Conservation (phyloP, 2,113 vertebrate genomes). For the Chloebia gouldiae region DNA sequence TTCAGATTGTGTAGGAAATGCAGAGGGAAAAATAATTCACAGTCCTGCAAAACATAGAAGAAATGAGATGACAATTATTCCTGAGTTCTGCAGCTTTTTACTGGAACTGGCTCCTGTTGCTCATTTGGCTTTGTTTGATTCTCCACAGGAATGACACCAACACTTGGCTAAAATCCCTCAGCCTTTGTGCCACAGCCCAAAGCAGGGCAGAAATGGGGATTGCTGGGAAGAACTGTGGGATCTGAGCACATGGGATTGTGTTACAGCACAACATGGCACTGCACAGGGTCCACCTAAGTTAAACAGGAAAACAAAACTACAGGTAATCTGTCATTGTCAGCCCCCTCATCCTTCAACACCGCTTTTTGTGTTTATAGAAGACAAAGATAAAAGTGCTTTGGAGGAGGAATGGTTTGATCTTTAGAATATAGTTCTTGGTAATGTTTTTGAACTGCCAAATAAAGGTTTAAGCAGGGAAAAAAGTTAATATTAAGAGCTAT, state of each 20-base stretch:
- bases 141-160: not conserved
- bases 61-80: not conserved
- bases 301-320: conserved; percentile 52
- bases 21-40: not conserved
- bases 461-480: not conserved
- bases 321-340: conserved; percentile 66
- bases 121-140: not conserved
- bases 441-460: conserved; percentile 17
- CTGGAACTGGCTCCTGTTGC: not conserved
- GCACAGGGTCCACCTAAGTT: conserved; percentile 6
- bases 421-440: not conserved
- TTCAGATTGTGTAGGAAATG: not conserved
- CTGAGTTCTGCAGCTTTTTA: not conserved
- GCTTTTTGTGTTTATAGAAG: conserved; percentile 31
- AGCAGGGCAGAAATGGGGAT: not conserved
- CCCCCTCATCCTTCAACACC: not conserved
- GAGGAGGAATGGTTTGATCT: not conserved
- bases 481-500: not conserved
- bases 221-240: not conserved
- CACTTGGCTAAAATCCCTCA: not conserved
- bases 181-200: not conserved
- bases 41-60: not conserved
- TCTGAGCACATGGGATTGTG: not conserved
- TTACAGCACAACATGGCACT: conserved; percentile 16
- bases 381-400: conserved; percentile 38